A percentile compares a stretch with the other conserved stretches of the same genome.
These are phyloP conservation scores for Blera fallax DNA, from an alignment of 2,888 invertebrate species.

Conservation along the genomic window DNA sequence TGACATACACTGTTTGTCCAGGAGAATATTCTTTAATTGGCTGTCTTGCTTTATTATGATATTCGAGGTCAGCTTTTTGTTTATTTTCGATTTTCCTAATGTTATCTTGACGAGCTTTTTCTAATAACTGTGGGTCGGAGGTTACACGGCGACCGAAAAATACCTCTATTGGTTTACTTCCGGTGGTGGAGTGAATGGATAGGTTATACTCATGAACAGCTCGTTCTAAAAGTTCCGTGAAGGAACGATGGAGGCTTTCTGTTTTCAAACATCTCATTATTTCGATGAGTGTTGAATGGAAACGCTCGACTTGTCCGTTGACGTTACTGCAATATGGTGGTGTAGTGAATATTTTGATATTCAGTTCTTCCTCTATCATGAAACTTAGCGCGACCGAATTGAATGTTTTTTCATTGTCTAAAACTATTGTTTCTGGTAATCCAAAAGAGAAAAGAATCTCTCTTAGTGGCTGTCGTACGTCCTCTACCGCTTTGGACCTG, in stretches of 20 bases:
- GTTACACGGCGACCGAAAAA: conserved; percentile 56
- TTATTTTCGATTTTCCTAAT: conserved; percentile 46
- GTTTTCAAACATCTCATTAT: conserved; percentile 32
- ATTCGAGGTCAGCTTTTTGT: conserved; percentile 44
- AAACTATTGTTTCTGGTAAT: conserved; percentile 25
- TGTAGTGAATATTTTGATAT: conserved; percentile 28
- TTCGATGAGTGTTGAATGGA: conserved; percentile 35
- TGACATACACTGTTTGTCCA: conserved; percentile 48
- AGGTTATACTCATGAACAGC: conserved; percentile 56
- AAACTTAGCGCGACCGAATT: conserved; percentile 24
- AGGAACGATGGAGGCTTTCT: neutral
- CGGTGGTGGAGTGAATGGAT: conserved; percentile 50
- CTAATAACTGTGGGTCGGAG: conserved; percentile 51
- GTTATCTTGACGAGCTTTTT: conserved; percentile 41
- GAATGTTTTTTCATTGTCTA: conserved; percentile 46
- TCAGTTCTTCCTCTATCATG: conserved; percentile 13
- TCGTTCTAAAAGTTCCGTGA: conserved; percentile 18
- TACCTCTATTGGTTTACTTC: conserved; percentile 21
- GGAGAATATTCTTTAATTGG: conserved; percentile 43
- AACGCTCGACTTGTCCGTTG: conserved; percentile 50
- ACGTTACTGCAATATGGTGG: conserved; percentile 28
- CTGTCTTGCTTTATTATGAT: conserved; percentile 64
- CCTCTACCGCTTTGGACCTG: conserved; percentile 14
- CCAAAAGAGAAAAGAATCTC: conserved; percentile 18
- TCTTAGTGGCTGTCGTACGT: conserved; percentile 8